Evolutionary conservation across 2,888 invertebrate genomes (phyloP).

Genomic region (Vanessa cardui): DNA sequence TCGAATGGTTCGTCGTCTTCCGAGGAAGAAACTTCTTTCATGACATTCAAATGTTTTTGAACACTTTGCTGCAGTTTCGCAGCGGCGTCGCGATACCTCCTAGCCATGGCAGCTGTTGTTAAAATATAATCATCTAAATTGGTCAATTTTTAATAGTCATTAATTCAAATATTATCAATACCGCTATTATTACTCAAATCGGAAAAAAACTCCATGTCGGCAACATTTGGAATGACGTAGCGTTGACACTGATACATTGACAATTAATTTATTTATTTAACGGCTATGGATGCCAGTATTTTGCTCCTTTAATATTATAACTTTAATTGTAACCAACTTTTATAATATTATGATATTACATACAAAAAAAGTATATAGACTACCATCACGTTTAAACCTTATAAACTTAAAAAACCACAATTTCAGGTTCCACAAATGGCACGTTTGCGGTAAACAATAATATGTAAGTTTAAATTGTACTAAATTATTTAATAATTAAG

Average conservation of each 20-base stretch:
- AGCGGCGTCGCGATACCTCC: slow-evolving; percentile 72
- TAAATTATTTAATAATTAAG: no score
- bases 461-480: no score
- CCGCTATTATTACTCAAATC: neutral
- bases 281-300: neutral
- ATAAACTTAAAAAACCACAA: no score
- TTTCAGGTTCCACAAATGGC: no score
- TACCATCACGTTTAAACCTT: no score
- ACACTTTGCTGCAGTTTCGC: slow-evolving; percentile 75
- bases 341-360: no score
- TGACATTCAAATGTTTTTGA: slow-evolving; percentile 71
- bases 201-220: slow-evolving; percentile 26
- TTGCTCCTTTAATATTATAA: neutral
- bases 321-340: no score
- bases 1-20: slow-evolving; percentile 76
- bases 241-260: slow-evolving; percentile 6
- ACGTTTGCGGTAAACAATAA: no score
- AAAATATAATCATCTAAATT: neutral
- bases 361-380: no score
- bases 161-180: neutral
- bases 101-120: slow-evolving; percentile 54
- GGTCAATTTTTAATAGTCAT: slow-evolving; percentile 1
- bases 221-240: slow-evolving; percentile 21
- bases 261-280: slow-evolving; percentile 1
- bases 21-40: slow-evolving; percentile 73